A percentile compares a stretch with the other conserved stretches of the same genome.
phyloP scores from a whole-genome alignment of 2,888 invertebrate species.

The Amphipyra berbera region DNA sequence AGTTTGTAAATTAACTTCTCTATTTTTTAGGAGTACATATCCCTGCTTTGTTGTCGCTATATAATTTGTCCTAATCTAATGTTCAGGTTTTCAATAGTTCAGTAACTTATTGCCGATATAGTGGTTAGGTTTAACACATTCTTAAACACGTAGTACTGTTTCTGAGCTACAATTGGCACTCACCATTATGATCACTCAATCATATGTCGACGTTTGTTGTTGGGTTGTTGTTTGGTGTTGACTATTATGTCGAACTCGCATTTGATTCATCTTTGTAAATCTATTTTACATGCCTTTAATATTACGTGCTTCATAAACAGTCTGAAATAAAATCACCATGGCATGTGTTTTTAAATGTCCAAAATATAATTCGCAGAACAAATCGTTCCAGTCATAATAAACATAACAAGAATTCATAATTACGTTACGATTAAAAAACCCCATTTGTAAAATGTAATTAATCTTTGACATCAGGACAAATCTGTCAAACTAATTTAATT shows the following conservation, averaged over 20 bases:
- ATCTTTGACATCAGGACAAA: constrained; percentile 67
- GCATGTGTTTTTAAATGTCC: background rate
- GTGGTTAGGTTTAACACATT: constrained; percentile 29
- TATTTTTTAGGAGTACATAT: background rate
- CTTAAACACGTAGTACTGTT: constrained; percentile 43
- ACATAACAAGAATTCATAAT: constrained; percentile 25
- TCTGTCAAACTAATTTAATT: constrained; percentile 85
- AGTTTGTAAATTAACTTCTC: background rate
- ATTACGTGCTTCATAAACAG: constrained; percentile 19
- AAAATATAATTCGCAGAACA: constrained; percentile 15
- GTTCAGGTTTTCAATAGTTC: background rate
- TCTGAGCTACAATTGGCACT: constrained; percentile 61
- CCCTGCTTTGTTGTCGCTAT: background rate
- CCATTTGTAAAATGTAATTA: constrained; percentile 50
- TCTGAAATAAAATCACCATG: constrained; percentile 3
- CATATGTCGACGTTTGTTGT: constrained; percentile 58
- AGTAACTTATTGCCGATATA: constrained; percentile 1
- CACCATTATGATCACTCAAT: constrained; percentile 61
- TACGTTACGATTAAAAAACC: constrained; percentile 41
- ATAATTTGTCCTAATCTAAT: background rate
- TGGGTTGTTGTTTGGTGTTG: too few relatives aligned
- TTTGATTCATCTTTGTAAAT: constrained; percentile 49
- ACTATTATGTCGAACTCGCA: constrained; percentile 50
- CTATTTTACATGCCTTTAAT: constrained; percentile 23
- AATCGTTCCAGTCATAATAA: constrained; percentile 13